Base-by-base conservation (phyloP, 35 echinoderm and acorn worm genomes). In the Eucidaris tribuloides region DNA sequence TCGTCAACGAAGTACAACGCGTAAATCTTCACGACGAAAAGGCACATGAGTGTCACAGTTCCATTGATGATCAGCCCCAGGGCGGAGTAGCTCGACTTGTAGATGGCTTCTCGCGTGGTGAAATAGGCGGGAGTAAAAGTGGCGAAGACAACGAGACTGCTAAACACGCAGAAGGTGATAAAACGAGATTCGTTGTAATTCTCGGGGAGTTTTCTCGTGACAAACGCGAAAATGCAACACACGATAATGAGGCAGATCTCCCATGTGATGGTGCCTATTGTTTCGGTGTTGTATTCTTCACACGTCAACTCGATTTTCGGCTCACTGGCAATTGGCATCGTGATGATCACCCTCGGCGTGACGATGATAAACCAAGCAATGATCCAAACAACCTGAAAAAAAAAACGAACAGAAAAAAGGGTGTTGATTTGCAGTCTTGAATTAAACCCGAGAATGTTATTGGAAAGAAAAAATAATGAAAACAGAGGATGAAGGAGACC, bases 121-220 rank as follows among this genome's bases (percentile, higher is more conserved):
- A 93, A 99, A 59, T 92, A 99, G 4, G 91, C 76, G 5, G 96
- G 91, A 2, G 81, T 85, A 52, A 99, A 99, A 15, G 96, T 79
- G 4, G 84, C 43, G 43, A 85, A 86, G 24, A 99, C 91, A 0
- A 99, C 90, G 9, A 99, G 45, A 14, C 91, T 93, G 80, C 90
- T 92, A 33, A 93, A 99, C 2, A 84, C 83, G 56, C 96, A 93
- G 44, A 99, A 89, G 14, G 83, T 99, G 23, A 93, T 99, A 61
- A 99, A 99, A 18, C 91, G 82, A 23, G 96, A 90, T 35, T 99
- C 96, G 68, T 99, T 93, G 77, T 99, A 99, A 42, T 99, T 99
- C 72, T 92, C 90, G 11, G 96, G 96, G 41, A 99, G 65, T 64
- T 99, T 99, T 15, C 96, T 64, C 0, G 96, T 92, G 45, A 89